Evolutionary conservation across 2,888 invertebrate genomes (phyloP).

Genomic region (Capitulum mitella): DNA sequence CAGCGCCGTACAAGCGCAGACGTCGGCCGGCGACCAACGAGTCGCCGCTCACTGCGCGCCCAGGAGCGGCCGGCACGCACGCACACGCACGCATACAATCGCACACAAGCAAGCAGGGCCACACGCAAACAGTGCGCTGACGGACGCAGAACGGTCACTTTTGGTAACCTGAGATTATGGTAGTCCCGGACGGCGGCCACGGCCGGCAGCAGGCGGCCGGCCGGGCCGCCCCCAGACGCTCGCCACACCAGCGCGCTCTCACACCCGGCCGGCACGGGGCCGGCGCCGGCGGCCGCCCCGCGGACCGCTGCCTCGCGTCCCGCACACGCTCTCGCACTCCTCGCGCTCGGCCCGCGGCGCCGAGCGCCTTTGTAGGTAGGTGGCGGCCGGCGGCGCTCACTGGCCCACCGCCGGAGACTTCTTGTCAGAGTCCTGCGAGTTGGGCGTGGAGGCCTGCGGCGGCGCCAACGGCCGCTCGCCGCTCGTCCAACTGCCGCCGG

Average conservation of each 20-base stretch:
- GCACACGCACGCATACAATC: background rate
- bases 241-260: conserved; percentile 8
- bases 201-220: background rate
- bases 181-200: background rate
- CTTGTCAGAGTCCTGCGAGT: conserved; percentile 64
- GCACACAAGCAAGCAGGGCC: background rate
- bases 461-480: conserved; percentile 38
- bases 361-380: background rate
- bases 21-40: background rate
- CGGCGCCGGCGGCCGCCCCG: background rate
- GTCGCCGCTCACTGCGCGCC: background rate
- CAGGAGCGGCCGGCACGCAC: background rate
- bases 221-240: background rate
- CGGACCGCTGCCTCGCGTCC: background rate
- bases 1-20: background rate
- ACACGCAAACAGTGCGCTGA: background rate
- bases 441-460: conserved; percentile 40
- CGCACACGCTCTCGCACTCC: background rate
- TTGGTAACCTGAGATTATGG: conserved; percentile 14
- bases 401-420: conserved; percentile 74
- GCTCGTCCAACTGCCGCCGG: conserved; percentile 37
- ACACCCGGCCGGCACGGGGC: background rate
- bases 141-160: background rate
- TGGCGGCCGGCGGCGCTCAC: conserved; percentile 42
- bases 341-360: background rate